These are phyloP conservation scores for Micromussa lordhowensis DNA, from an alignment of 92 coral and sea anemone species.

Conservation along the genomic window DNA sequence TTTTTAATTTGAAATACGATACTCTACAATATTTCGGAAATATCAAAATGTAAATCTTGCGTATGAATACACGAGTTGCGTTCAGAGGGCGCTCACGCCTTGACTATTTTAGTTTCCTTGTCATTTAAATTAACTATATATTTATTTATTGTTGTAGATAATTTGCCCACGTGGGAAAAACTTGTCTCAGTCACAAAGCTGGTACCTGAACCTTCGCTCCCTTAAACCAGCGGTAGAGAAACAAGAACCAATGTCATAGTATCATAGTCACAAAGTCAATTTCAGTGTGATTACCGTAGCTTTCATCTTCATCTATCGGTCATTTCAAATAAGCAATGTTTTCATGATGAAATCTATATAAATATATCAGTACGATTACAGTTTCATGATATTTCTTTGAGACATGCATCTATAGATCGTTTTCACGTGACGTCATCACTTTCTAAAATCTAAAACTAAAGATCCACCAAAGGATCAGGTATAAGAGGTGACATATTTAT, in stretches of 20 bases:
- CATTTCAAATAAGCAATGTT: too few relatives aligned
- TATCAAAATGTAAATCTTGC: slow-evolving; percentile 34
- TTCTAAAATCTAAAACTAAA: too few relatives aligned
- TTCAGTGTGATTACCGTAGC: too few relatives aligned
- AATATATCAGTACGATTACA: too few relatives aligned
- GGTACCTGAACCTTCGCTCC: neutral
- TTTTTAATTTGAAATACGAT: slow-evolving; percentile 21
- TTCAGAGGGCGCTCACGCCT: slow-evolving; percentile 16
- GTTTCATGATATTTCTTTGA: too few relatives aligned
- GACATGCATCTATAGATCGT: too few relatives aligned
- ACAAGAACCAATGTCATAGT: neutral
- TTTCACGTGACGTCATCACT: too few relatives aligned
- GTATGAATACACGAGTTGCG: slow-evolving; percentile 6
- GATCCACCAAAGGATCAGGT: too few relatives aligned
- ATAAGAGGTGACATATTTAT: too few relatives aligned
- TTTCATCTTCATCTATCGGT: too few relatives aligned
- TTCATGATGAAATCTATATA: too few relatives aligned
- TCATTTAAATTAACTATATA: neutral
- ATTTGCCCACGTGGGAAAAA: neutral
- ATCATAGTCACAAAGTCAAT: neutral
- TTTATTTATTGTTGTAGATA: neutral
- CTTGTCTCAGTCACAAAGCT: neutral
- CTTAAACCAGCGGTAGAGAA: neutral
- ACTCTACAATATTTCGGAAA: slow-evolving; percentile 17
- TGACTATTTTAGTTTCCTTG: neutral